A percentile compares a stretch with the other conserved stretches of the same genome.
Evolutionary conservation across 2,797 vertebrate species (phyloP).

Genomic region (Sebastes glaucus): DNA sequence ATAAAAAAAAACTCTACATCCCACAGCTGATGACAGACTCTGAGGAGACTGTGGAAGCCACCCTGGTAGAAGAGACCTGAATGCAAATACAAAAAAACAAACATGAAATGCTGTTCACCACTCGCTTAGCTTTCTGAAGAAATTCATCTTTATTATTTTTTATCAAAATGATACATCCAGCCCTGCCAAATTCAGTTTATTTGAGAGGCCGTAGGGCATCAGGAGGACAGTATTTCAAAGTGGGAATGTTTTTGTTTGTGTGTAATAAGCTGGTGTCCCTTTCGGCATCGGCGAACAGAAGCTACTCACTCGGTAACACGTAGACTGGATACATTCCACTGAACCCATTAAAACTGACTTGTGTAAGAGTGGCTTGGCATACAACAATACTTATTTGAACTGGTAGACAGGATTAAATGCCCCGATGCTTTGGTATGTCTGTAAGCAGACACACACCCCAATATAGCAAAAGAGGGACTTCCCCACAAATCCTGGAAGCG

Average conservation of each 20-base stretch:
- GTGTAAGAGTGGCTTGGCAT: conserved; percentile 47
- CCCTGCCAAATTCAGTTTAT: conserved; percentile 3
- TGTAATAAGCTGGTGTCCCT: conserved; percentile 23
- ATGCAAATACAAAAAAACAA: conserved; percentile 18
- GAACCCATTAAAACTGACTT: conserved; percentile 39
- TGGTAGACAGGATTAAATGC: conserved; percentile 65
- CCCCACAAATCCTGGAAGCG: conserved; percentile 53
- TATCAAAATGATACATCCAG: conserved; percentile 11
- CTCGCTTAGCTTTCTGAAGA: conserved; percentile 48
- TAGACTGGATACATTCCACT: conserved; percentile 39
- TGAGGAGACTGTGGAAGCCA: conserved; percentile 34
- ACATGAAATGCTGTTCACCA: conserved; percentile 4
- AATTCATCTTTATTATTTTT: conserved; percentile 42
- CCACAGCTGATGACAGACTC: conserved; percentile 28
- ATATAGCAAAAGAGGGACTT: conserved; percentile 59
- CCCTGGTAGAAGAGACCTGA: conserved; percentile 38
- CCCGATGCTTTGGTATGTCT: conserved; percentile 65
- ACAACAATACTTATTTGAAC: conserved; percentile 45
- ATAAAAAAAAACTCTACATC: conserved; percentile 28
- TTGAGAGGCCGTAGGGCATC: background rate
- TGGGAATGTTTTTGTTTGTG: conserved; percentile 35
- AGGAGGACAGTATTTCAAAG: background rate
- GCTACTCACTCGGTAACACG: conserved; percentile 41
- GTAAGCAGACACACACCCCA: conserved; percentile 43
- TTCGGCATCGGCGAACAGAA: conserved; percentile 43